phyloP scores from a whole-genome alignment of 2,888 invertebrate species.

The Leucophenga maculata region DNA sequence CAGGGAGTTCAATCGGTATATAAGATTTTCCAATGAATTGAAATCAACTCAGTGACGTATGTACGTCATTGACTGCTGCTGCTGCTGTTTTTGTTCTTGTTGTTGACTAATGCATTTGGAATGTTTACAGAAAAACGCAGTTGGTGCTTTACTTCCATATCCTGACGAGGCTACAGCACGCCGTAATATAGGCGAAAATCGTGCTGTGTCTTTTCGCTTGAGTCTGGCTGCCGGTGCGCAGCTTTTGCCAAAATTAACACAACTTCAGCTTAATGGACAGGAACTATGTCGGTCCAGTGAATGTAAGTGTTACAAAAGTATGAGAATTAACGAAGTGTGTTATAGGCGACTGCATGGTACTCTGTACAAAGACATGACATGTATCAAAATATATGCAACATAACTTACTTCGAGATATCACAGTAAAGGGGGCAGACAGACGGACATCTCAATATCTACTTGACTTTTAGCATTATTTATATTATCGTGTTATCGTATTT shows the following conservation, averaged over 20 bases:
- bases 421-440: too few relatives aligned
- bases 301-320: slow-evolving; percentile 45
- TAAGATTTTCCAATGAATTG: slow-evolving; percentile 19
- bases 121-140: slow-evolving; percentile 25
- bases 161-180: slow-evolving; percentile 40
- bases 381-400: too few relatives aligned
- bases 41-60: neutral
- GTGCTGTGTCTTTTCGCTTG: slow-evolving; percentile 42
- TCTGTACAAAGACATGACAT: too few relatives aligned
- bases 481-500: neutral
- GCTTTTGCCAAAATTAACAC: slow-evolving; percentile 47
- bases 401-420: too few relatives aligned
- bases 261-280: slow-evolving; percentile 38
- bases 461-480: too few relatives aligned
- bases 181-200: neutral
- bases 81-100: neutral
- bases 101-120: neutral
- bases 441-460: too few relatives aligned
- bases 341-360: neutral
- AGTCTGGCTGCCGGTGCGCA: slow-evolving; percentile 32
- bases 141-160: slow-evolving; percentile 46
- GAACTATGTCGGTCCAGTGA: slow-evolving; percentile 42
- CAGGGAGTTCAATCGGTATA: slow-evolving; percentile 42
- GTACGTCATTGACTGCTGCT: neutral
- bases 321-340: neutral